Percentiles rank a stretch among this genome's conserved stretches.
These are phyloP conservation scores for Microchirus variegatus DNA, from an alignment of 2,797 vertebrate species.

Conservation along the genomic window DNA sequence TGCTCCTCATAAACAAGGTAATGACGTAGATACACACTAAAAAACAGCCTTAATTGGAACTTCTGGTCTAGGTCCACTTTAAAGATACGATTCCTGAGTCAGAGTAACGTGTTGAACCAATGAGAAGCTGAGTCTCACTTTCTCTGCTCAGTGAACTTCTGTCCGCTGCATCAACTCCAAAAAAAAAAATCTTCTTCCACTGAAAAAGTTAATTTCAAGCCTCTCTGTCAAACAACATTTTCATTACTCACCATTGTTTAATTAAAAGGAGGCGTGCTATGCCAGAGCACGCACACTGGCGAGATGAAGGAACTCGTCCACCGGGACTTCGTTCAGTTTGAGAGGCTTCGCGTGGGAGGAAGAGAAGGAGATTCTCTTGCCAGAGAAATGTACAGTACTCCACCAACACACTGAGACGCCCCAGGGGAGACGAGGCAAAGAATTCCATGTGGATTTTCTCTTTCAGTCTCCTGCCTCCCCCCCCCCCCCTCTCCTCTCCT, in stretches of 20 bases:
- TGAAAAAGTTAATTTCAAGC: constrained; percentile 49
- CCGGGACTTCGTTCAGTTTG: constrained; percentile 62
- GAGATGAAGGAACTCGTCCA: constrained; percentile 70
- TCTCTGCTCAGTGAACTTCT: constrained; percentile 30
- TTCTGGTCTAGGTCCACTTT: no score
- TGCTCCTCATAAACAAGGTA: no score
- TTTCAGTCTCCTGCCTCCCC: constrained; percentile 44
- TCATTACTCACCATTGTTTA: constrained; percentile 64
- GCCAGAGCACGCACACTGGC: constrained; percentile 46
- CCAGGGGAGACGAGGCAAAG: constrained; percentile 54
- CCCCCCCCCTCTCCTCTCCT: constrained; percentile 23
- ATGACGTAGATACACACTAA: no score
- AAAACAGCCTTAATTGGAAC: no score
- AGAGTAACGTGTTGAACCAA: constrained; percentile 4
- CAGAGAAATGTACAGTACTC: constrained; percentile 68
- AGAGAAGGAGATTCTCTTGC: constrained; percentile 60
- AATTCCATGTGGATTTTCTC: constrained; percentile 71
- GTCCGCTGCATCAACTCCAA: constrained; percentile 18
- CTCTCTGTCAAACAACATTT: constrained; percentile 52
- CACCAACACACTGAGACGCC: constrained; percentile 64
- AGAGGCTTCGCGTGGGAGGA: constrained; percentile 68
- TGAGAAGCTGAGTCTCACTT: neutral
- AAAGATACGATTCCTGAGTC: neutral
- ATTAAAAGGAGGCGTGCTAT: constrained; percentile 71
- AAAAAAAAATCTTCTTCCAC: constrained; percentile 1